phyloP scores from a whole-genome alignment of 2,113 vertebrate genomes.

The Apeltes quadracus region DNA sequence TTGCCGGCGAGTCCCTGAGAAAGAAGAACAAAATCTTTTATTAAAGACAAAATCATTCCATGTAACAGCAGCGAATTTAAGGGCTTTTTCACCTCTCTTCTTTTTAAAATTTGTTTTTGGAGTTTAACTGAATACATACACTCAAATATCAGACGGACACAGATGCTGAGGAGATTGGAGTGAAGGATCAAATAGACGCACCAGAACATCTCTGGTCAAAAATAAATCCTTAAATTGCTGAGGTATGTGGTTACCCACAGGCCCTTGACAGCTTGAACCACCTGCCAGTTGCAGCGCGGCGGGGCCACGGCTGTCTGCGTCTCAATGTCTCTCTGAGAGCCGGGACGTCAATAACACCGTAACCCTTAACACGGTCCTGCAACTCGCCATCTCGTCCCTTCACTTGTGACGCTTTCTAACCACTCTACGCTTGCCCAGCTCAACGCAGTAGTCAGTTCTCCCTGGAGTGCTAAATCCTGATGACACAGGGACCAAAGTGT shows the following conservation, averaged over 20 bases:
- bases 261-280: conserved; percentile 68
- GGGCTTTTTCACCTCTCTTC: conserved; percentile 9
- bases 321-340: conserved; percentile 44
- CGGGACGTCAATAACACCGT: conserved; percentile 45
- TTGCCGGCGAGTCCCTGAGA: conserved; percentile 92
- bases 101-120: conserved; percentile 6
- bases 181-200: conserved; percentile 36
- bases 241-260: conserved; percentile 59
- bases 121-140: conserved; percentile 25
- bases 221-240: conserved; percentile 62
- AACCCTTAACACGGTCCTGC: conserved; percentile 19
- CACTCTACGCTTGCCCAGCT: not conserved
- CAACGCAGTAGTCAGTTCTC: conserved; percentile 7
- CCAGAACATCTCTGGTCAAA: conserved; percentile 40
- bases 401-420: conserved; percentile 20
- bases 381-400: conserved; percentile 10
- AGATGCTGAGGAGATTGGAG: conserved; percentile 11
- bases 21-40: conserved; percentile 51
- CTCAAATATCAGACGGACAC: conserved; percentile 13
- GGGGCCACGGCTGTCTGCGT: conserved; percentile 40
- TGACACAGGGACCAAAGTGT: not conserved
- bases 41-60: conserved; percentile 32
- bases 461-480: not conserved
- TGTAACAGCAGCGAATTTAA: not conserved
- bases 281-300: conserved; percentile 53